Base-by-base conservation (phyloP, 1,140 invertebrate species). In the Bombus waltoni region DNA sequence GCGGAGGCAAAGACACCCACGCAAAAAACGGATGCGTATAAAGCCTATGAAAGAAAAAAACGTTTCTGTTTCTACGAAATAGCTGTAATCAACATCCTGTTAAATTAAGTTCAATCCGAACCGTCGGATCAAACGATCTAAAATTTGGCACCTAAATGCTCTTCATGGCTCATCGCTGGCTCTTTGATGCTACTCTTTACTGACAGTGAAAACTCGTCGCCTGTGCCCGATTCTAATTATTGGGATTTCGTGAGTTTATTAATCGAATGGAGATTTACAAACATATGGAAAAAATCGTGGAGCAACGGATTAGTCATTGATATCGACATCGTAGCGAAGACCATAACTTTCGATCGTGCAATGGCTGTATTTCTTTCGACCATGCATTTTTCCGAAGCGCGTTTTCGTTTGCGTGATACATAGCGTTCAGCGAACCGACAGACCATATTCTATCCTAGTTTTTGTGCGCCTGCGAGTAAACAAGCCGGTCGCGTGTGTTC, bases 1-100 rank as follows among this genome's bases (percentile, higher is more conserved):
- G 79, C 75, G 83, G 68, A 85, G 38, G 70, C 71, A 83, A 35
- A 32, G 83, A 87, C 90, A 87, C 88, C 91, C 68, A 83, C 82
- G 72, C 90, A 89, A 79, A 82, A 18, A 32, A 18, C 22, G 40
- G 11, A 35, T 38, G n/a, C 10, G 35, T 32, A 53, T 22, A 22
- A 25, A 25, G 44, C 66, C 28, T 72, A 72, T 40, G 6, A 47
- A 44, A 18, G 3, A 6, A 42, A 44, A 1, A 3, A 42, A 73
- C 71, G 32, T 32, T 25, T 42, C 38, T 40, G 70, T 28, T 9
- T 9, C 35, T 38, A 10, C 25, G 28, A 28, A 47, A 18, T 42
- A 28, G 15, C 1, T 8, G 8, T 38, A 13, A 25, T 11, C 22
- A 13, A 38, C 13, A 11, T 40, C 0, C 28, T 62, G 59, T n/a